Conservation (phyloP, 2,888 invertebrate species). For the Chrysolina americana region DNA sequence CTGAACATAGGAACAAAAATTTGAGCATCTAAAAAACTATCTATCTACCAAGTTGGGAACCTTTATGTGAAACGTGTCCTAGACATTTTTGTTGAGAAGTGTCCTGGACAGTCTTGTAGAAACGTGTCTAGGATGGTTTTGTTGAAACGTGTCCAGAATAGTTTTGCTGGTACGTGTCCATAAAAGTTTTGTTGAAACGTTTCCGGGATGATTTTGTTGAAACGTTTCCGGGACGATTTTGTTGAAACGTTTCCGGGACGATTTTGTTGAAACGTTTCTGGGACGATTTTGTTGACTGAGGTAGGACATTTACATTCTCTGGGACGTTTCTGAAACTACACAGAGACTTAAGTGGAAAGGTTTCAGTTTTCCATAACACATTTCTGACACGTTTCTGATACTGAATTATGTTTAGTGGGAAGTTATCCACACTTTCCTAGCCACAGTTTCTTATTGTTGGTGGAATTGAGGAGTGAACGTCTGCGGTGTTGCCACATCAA, state of each 20-base stretch:
- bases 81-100: constrained; percentile 3
- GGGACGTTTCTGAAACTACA: constrained; percentile 26
- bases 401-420: constrained; percentile 25
- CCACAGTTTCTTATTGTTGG: no score
- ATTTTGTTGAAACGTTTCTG: constrained; percentile 27
- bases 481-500: no score
- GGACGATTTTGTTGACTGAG: constrained; percentile 22
- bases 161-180: constrained; percentile 22
- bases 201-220: neutral
- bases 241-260: constrained; percentile 25
- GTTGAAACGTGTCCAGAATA: constrained; percentile 22
- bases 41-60: constrained; percentile 5
- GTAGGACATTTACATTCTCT: constrained; percentile 26
- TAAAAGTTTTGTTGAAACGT: constrained; percentile 1
- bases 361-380: constrained; percentile 26
- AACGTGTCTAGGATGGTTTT: constrained; percentile 14
- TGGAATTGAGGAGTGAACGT: no score
- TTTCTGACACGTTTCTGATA: constrained; percentile 25
- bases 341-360: constrained; percentile 24
- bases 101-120: constrained; percentile 4
- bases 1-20: constrained; percentile 9
- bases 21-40: constrained; percentile 2
- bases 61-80: constrained; percentile 20
- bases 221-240: constrained; percentile 11
- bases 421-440: no score